phyloP scores from a whole-genome alignment of 2,113 vertebrate species.

The Ptychochromis oligacanthus region DNA sequence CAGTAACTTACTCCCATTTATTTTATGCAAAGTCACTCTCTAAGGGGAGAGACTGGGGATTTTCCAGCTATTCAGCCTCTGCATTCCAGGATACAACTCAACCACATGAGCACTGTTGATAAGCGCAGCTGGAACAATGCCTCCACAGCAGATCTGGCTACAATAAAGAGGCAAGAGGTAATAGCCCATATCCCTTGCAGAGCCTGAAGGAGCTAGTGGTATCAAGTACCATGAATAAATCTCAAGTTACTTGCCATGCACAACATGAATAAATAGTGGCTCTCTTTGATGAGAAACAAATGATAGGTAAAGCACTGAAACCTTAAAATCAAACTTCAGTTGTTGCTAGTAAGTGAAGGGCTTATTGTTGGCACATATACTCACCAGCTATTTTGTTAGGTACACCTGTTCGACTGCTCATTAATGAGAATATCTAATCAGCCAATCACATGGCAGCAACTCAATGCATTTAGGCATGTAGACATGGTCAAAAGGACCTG shows the following conservation, averaged over 20 bases:
- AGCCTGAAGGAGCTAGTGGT: conserved; percentile 11
- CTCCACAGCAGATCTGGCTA: conserved; percentile 15
- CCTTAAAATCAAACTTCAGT: not conserved
- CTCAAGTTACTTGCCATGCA: conserved; percentile 4
- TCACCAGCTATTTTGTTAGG: not conserved
- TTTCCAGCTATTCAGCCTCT: conserved; percentile 61
- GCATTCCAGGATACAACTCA: conserved; percentile 70
- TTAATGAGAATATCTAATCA: not conserved
- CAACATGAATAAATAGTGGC: not conserved
- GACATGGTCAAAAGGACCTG: too few species aligned
- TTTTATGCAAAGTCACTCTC: conserved; percentile 3
- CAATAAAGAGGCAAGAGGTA: conserved; percentile 31
- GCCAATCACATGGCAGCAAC: not conserved
- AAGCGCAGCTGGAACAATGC: conserved; percentile 61
- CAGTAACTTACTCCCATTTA: not conserved
- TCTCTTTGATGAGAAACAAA: not conserved
- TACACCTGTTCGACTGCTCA: not conserved
- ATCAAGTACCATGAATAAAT: conserved; percentile 16
- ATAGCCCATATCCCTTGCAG: conserved; percentile 16
- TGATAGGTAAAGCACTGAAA: not conserved
- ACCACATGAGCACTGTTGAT: conserved; percentile 57
- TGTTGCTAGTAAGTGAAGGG: not conserved
- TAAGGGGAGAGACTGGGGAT: conserved; percentile 26
- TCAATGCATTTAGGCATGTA: not conserved
- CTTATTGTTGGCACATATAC: not conserved